Evolutionary conservation across 2,797 vertebrate genomes (phyloP).

Genomic region (Xerus rutilus): DNA sequence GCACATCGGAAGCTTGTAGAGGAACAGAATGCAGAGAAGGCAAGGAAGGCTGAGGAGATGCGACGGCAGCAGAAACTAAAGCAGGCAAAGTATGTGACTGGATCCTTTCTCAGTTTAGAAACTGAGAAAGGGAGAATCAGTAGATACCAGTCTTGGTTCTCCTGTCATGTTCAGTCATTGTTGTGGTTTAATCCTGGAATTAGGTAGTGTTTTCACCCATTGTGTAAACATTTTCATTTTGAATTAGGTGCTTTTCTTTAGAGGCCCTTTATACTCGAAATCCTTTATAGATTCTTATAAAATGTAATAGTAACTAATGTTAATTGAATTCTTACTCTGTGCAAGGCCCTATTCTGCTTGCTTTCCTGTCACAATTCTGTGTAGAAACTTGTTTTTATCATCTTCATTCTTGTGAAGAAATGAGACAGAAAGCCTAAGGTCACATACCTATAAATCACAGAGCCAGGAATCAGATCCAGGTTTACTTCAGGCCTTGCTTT

Average conservation of each 20-base stretch:
- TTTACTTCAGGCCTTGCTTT: neutral
- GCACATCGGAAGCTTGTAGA: conserved; percentile 96
- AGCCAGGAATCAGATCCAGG: rapidly evolving
- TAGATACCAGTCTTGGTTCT: neutral
- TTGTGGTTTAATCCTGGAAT: neutral
- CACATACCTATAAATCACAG: neutral
- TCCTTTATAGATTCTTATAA: neutral
- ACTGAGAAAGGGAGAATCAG: rapidly evolving
- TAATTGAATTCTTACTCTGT: neutral
- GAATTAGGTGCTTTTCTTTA: neutral
- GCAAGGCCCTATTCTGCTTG: neutral
- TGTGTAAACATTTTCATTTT: neutral
- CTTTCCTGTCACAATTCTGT: neutral
- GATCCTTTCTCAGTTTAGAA: rapidly evolving
- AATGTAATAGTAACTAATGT: neutral
- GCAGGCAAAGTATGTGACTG: conserved; percentile 93
- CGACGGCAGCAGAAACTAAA: conserved; percentile 94
- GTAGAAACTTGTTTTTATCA: neutral
- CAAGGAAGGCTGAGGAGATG: conserved; percentile 93
- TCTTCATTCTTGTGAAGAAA: neutral
- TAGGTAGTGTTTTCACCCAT: neutral
- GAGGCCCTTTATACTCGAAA: neutral
- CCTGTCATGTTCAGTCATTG: rapidly evolving
- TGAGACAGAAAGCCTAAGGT: neutral
- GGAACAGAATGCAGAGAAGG: conserved; percentile 96